These are phyloP conservation scores for Leucoma salicis DNA, from an alignment of 2,888 invertebrate species.

Conservation along the genomic window DNA sequence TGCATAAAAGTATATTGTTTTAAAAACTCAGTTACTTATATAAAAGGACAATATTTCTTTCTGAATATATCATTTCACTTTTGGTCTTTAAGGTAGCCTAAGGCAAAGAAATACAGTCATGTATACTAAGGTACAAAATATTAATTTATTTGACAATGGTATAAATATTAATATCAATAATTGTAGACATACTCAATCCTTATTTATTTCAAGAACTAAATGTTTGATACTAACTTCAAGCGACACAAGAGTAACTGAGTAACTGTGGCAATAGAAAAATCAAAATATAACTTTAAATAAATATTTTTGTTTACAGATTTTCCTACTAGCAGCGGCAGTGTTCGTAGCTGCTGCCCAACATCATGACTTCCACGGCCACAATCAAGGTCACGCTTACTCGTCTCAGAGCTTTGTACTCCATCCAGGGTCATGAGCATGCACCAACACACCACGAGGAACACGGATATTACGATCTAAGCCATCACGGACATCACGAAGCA, in stretches of 20 bases:
- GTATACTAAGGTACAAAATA: neutral
- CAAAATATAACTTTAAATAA: no score
- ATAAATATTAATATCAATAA: no score
- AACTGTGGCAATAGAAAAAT: no score
- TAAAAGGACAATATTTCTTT: neutral
- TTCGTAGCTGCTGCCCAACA: neutral
- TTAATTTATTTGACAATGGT: neutral
- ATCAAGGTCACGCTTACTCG: conserved; percentile 37
- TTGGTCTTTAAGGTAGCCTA: neutral
- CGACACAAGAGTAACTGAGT: no score
- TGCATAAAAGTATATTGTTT: neutral
- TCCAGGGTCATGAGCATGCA: neutral
- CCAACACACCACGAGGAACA: neutral
- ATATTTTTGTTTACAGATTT: neutral
- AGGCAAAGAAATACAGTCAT: neutral
- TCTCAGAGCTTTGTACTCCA: neutral
- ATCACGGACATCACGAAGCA: neutral
- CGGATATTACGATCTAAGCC: conserved; percentile 7
- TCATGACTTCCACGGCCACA: neutral
- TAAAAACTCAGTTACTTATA: neutral
- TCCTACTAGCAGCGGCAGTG: neutral
- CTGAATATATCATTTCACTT: neutral
- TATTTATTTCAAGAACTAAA: no score
- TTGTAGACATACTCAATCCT: no score
- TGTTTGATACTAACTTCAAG: no score